These are phyloP conservation scores for Hemicordylus capensis DNA, from an alignment of 2,113 vertebrate genomes.

Conservation along the genomic window DNA sequence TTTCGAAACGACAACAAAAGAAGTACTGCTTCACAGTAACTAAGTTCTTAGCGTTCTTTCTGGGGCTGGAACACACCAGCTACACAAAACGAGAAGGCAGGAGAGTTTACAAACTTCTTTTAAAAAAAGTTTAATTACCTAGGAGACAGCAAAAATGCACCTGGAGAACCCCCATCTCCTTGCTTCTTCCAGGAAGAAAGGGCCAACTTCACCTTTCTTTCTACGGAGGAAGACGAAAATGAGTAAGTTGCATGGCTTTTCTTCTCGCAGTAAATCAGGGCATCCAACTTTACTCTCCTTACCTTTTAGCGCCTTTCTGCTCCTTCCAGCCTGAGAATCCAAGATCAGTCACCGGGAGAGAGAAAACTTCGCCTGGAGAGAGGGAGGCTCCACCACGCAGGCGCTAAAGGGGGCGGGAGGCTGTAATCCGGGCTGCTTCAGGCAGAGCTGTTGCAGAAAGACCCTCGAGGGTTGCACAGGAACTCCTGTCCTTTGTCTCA, in stretches of 20 bases:
- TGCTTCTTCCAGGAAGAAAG: slow-evolving; percentile 7
- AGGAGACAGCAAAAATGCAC: slow-evolving; percentile 62
- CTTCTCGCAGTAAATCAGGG: neutral
- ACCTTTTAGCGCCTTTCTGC: neutral
- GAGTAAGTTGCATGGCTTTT: too few relatives aligned
- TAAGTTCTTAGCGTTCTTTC: neutral
- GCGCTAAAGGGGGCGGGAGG: slow-evolving; percentile 47
- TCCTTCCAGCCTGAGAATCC: slow-evolving; percentile 11
- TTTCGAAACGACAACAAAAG: neutral
- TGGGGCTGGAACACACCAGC: neutral
- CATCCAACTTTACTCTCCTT: slow-evolving; percentile 13
- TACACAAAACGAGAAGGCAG: neutral
- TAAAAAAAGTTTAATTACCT: slow-evolving; percentile 59
- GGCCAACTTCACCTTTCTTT: slow-evolving; percentile 51
- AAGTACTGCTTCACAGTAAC: neutral
- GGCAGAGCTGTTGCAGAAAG: neutral
- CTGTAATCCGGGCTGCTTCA: rapidly evolving
- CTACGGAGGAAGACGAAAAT: slow-evolving; percentile 9
- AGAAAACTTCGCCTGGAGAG: slow-evolving; percentile 52
- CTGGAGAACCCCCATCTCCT: slow-evolving; percentile 64
- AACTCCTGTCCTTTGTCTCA: neutral
- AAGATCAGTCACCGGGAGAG: slow-evolving; percentile 58
- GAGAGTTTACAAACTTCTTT: neutral
- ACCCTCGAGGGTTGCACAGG: neutral
- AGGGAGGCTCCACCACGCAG: slow-evolving; percentile 66